phyloP scores from a whole-genome alignment of 2,797 vertebrate species.

The Notolepis coatsorum region DNA sequence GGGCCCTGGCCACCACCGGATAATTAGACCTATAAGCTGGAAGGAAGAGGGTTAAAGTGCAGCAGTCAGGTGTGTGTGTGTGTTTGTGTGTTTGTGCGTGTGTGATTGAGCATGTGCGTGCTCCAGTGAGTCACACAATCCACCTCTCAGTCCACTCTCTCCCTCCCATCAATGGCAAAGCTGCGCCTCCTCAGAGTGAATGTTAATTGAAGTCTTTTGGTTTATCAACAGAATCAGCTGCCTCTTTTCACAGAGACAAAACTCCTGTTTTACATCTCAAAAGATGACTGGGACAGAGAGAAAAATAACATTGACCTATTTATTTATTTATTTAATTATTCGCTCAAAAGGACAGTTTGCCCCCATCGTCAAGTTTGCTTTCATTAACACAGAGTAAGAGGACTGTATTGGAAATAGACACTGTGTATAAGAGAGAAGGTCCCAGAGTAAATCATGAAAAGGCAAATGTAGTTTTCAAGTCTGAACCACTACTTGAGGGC shows the following conservation, averaged over 20 bases:
- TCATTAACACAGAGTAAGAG: background rate
- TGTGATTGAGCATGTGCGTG: conserved; percentile 8
- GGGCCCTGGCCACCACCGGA: conserved; percentile 77
- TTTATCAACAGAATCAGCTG: conserved; percentile 71
- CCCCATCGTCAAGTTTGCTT: conserved; percentile 10
- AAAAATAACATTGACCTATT: conserved; percentile 56
- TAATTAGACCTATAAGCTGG: conserved; percentile 84
- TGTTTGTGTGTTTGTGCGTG: conserved; percentile 6
- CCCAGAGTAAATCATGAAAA: background rate
- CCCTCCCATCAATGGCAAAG: conserved; percentile 37
- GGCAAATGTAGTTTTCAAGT: background rate
- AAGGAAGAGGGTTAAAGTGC: conserved; percentile 81
- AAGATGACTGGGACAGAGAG: conserved; percentile 54
- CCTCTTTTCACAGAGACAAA: conserved; percentile 52
- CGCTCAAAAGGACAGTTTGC: conserved; percentile 24
- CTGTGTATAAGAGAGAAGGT: background rate
- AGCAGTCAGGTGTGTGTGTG: conserved; percentile 86
- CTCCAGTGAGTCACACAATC: conserved; percentile 52
- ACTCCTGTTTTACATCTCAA: conserved; percentile 73
- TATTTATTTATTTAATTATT: conserved; percentile 35
- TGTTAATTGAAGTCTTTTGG: conserved; percentile 65
- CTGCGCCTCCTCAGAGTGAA: conserved; percentile 65
- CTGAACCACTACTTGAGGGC: background rate
- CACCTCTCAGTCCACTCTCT: conserved; percentile 65
- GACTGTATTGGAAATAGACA: background rate